Percentiles rank a stretch among this genome's conserved stretches.
Evolutionary conservation across 1,140 invertebrate species (phyloP).

Genomic region (Nasonia giraulti): DNA sequence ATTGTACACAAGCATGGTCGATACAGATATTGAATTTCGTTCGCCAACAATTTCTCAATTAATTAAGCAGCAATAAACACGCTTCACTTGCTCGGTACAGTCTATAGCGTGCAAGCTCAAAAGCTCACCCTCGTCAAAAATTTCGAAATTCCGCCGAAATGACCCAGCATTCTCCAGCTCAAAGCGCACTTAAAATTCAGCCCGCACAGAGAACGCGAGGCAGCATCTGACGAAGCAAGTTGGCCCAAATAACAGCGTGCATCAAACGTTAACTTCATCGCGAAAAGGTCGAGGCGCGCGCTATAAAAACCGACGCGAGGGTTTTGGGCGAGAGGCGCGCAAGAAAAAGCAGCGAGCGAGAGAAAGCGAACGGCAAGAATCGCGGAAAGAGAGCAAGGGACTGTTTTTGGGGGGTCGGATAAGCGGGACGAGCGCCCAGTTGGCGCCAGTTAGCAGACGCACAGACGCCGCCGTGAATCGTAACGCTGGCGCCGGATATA

Average conservation of each 20-base stretch:
- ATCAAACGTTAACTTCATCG: background rate
- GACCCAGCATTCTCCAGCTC: background rate
- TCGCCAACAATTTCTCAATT: too few species aligned
- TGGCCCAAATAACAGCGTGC: background rate
- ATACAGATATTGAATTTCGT: too few species aligned
- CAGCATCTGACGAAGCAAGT: background rate
- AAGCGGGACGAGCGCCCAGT: background rate
- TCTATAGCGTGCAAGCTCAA: too few species aligned
- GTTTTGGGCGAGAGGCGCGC: too few species aligned
- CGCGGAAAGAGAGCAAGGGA: background rate
- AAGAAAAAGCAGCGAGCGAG: background rate
- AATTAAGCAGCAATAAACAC: too few species aligned
- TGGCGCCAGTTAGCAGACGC: constrained; percentile 30
- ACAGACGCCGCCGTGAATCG: constrained; percentile 27
- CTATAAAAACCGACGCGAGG: background rate
- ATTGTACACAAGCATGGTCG: too few species aligned
- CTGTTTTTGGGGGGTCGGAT: background rate
- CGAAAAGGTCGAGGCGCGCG: background rate
- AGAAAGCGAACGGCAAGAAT: background rate
- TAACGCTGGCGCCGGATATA: constrained; percentile 8
- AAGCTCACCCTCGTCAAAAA: background rate
- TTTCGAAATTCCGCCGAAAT: background rate
- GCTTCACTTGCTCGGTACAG: too few species aligned
- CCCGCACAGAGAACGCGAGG: background rate
- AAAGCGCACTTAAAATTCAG: constrained; percentile 5